Base-by-base conservation (phyloP, 2,888 invertebrate genomes). In the Tipula unca region DNA sequence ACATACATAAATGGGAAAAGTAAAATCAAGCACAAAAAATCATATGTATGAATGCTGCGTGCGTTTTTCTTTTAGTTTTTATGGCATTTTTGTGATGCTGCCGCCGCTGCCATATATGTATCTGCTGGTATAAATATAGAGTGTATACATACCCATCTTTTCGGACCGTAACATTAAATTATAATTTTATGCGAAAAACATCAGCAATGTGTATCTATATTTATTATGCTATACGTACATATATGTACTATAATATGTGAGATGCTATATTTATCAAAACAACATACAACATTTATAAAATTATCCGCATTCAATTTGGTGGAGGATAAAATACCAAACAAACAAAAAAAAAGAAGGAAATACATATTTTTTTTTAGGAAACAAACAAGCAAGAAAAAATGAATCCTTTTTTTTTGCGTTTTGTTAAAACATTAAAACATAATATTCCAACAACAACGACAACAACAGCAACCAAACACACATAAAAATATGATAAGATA, bases 161-260 rank as follows among this genome's bases (percentile, higher is more conserved):
- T 69, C 69, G 69, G 69, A 69, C 69, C 69, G 25, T 69, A 69
- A 69, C 69, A 69, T 69, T 54, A 54, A 54, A 54, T 54, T 69
- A 69, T 69, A 25, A 69, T 69, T 69, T 69, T 69, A 69, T 69
- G 69, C 69, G 69, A 69, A 25, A 69, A 69, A 69, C 69, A 69
- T 69, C 69, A 69, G 69, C 69, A 69, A 69, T 25, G 69, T 69
- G 25, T 69, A 69, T 69, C 69, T 69, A 69, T 69, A 69, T 69
- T 69, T 69, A 69, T 69, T 6, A 69, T 69, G 10, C 25, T 25
- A 20, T 8, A 54, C 17, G 17, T 17, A 42, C 42, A 25, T 25
- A 25, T 25, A 48, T 48, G 3, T 17, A n/a, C 39, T n/a, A n/a
- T n/a, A n/a, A n/a, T n/a, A n/a, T n/a, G n/a, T n/a, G 39, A 39